These are phyloP conservation scores for Tachina grossa DNA, from an alignment of 2,888 invertebrate species.

Conservation along the genomic window DNA sequence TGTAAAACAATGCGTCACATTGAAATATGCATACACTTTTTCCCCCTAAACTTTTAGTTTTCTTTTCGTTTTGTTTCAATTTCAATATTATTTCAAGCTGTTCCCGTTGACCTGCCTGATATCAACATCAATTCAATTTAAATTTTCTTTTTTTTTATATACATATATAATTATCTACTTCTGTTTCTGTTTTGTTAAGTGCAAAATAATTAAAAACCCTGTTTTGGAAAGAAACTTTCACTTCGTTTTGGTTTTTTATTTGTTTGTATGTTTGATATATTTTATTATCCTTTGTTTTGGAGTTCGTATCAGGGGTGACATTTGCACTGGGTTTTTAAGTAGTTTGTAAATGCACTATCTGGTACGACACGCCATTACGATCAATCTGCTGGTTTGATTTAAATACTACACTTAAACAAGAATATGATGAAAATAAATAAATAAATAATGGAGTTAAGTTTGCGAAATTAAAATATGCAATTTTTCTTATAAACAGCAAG, in stretches of 20 bases:
- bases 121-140: neutral
- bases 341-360: conserved; percentile 99
- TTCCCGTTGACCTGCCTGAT: conserved; percentile 20
- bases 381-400: conserved; percentile 77
- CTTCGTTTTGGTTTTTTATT: conserved; percentile 36
- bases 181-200: conserved; percentile 29
- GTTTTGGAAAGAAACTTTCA: neutral
- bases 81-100: conserved; percentile 16
- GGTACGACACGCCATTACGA: conserved; percentile 97
- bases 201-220: conserved; percentile 25
- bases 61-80: neutral
- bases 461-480: conserved; percentile 77
- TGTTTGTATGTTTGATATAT: conserved; percentile 35
- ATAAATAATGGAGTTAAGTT: conserved; percentile 29
- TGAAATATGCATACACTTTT: conserved; percentile 9
- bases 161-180: neutral
- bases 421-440: conserved; percentile 56
- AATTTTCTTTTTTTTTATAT: neutral
- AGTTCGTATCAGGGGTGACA: conserved; percentile 99
- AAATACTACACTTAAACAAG: conserved; percentile 62
- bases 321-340: conserved; percentile 90
- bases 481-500: conserved; percentile 74
- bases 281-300: conserved; percentile 84
- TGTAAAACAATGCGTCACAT: conserved; percentile 33
- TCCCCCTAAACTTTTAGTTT: neutral